Conservation (phyloP, 2,113 vertebrate genomes). For the Scortum barcoo region DNA sequence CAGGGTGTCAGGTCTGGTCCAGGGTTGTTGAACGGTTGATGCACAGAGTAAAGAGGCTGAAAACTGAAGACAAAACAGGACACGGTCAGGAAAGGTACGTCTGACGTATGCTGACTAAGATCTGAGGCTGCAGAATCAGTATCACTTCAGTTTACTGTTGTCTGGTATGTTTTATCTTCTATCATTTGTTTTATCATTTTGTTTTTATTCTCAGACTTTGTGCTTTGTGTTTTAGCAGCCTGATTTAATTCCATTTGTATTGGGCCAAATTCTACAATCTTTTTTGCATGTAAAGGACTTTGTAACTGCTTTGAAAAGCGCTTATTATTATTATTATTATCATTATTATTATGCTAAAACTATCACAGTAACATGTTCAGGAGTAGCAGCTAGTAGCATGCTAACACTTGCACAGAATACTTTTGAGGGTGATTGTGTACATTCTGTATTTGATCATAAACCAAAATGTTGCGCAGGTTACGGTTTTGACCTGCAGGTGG, state of each 20-base stretch:
- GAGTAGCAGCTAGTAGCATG: neutral
- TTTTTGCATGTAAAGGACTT: no score
- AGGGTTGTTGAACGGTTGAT: constrained; percentile 89
- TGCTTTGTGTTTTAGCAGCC: no score
- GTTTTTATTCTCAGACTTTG: neutral
- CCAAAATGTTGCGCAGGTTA: no score
- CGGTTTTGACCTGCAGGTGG: no score
- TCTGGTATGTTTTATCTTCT: neutral
- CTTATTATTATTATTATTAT: neutral
- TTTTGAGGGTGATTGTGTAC: neutral
- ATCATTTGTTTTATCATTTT: neutral
- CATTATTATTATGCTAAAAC: neutral
- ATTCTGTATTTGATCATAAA: no score
- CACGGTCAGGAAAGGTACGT: constrained; percentile 89
- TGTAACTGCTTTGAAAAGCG: no score
- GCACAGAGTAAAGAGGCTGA: constrained; percentile 95
- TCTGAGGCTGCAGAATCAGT: no score
- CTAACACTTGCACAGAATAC: neutral
- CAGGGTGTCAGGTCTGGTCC: constrained; percentile 87
- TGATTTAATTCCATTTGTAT: neutral
- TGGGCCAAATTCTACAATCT: no score
- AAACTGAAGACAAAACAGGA: constrained; percentile 90
- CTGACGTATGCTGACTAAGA: no score
- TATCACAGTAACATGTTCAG: neutral
- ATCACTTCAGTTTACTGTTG: no score